phyloP scores from a whole-genome alignment of 2,113 vertebrate species.

The Actenoides hombroni region DNA sequence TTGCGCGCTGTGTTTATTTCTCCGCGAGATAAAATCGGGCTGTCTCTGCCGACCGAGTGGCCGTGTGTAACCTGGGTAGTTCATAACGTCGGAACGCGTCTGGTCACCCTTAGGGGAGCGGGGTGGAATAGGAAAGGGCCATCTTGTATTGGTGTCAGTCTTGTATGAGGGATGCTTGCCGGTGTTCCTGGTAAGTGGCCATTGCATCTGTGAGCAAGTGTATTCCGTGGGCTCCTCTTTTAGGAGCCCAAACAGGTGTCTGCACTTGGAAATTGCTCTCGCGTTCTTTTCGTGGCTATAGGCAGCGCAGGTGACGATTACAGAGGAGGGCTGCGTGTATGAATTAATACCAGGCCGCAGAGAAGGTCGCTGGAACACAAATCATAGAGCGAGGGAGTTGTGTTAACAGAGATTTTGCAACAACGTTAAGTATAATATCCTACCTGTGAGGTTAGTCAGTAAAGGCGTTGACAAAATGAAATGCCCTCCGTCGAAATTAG shows the following conservation, averaged over 20 bases:
- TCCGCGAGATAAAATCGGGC: rapidly evolving
- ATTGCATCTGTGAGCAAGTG: rapidly evolving
- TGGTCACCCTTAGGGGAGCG: background rate
- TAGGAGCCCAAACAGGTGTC: background rate
- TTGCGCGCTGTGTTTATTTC: rapidly evolving
- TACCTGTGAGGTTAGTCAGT: background rate
- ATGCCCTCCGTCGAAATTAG: background rate
- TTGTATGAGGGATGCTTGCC: background rate
- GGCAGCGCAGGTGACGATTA: background rate
- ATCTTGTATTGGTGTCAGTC: background rate
- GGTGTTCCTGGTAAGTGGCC: rapidly evolving
- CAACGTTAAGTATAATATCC: background rate
- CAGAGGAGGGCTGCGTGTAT: rapidly evolving
- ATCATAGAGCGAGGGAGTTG: background rate
- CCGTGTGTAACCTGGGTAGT: rapidly evolving
- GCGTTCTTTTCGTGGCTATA: rapidly evolving
- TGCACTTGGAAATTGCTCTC: rapidly evolving
- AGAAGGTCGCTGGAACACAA: background rate
- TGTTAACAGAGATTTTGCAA: background rate
- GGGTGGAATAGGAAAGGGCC: rapidly evolving
- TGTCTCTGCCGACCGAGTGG: background rate
- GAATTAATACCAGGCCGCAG: background rate
- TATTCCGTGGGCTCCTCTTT: background rate
- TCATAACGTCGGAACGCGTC: rapidly evolving
- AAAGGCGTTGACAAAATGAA: background rate